Base-by-base conservation (phyloP, 2,113 vertebrate genomes). In the Orycteropus afer region DNA sequence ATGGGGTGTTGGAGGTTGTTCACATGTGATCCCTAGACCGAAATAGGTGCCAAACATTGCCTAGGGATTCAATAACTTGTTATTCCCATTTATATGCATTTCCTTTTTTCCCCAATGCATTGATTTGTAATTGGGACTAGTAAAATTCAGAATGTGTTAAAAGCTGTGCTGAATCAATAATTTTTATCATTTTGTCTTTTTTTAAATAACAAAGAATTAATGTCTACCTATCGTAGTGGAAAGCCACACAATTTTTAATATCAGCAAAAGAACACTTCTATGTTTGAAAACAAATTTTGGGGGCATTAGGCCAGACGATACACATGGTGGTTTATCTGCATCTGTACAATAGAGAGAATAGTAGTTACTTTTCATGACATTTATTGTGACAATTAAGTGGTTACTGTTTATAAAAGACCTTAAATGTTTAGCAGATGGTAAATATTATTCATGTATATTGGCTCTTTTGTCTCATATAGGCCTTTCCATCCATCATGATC, bases 181-280 rank as follows among this genome's bases (percentile, higher is more conserved):
- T 71, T 84, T 91, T 80, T 42, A 67, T 89, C 11, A 45, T 93
- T 59, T 45, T 79, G 32, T 12, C 22, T 65, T 93, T 77, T 78
- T 59, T 93, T 93, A 71, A 81, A 93, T 93, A 61, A 76, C 14
- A 82, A 67, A 55, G 2, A 78, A 37, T 71, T 74, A 89, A 65
- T 76, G 42, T 81, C 45, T 11, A 69, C 8, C 2, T 57, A 40
- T 27, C 10, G 37, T 82, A 45, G 11, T 79, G 22, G 25, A 5
- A 80, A 87, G 47, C 7, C 51, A 23, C 81, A 42, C 7, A 34
- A 15, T n/a, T 91, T 78, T 84, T 73, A 86, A 84, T 51, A 34
- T 92, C 23, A 84, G 37, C 23, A 40, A 80, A 94, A n/a, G n/a
- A 77, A 8, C 6, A 3, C n/a, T 76, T 73, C 12, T 88, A 2